Conservation (phyloP, 2,888 invertebrate species). For the Caenorhabditis japonica region DNA sequence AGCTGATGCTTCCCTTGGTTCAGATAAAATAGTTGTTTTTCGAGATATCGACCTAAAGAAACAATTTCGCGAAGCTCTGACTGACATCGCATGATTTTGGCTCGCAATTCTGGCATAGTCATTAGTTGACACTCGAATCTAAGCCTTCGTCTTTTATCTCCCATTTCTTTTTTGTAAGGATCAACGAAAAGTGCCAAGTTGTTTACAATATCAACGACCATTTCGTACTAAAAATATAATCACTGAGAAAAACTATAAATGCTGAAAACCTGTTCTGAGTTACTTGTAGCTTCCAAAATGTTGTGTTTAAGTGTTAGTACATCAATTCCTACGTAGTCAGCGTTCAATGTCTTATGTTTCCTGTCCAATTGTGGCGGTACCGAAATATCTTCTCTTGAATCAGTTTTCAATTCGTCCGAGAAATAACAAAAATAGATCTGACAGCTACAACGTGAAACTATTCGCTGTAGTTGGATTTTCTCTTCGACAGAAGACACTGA, state of each 20-base stretch:
- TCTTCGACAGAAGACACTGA: slow-evolving; percentile 22
- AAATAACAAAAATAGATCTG: slow-evolving; percentile 87
- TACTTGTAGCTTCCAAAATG: slow-evolving; percentile 85
- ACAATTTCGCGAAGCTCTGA: slow-evolving; percentile 80
- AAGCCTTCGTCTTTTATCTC: slow-evolving; percentile 81
- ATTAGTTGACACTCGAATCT: slow-evolving; percentile 57
- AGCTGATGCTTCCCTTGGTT: slow-evolving; percentile 58
- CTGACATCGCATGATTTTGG: slow-evolving; percentile 55
- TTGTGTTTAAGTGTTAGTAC: slow-evolving; percentile 97
- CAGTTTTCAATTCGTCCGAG: slow-evolving; percentile 83
- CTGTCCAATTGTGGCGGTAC: slow-evolving; percentile 45
- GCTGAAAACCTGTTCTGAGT: slow-evolving; percentile 61
- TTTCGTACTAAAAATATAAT: slow-evolving; percentile 83
- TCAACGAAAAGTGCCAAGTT: slow-evolving; percentile 95
- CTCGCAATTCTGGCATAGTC: slow-evolving; percentile 39
- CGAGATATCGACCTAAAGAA: slow-evolving; percentile 87
- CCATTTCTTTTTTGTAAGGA: slow-evolving; percentile 86
- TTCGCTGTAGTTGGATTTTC: slow-evolving; percentile 86
- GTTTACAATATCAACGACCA: slow-evolving; percentile 97
- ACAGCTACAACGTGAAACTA: slow-evolving; percentile 96
- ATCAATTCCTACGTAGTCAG: slow-evolving; percentile 86
- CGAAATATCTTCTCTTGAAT: slow-evolving; percentile 54
- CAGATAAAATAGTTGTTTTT: slow-evolving; percentile 79
- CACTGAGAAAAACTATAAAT: too few relatives aligned
- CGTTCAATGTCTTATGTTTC: slow-evolving; percentile 19